Percentiles rank a stretch among this genome's conserved stretches.
These are phyloP conservation scores for Malacoraja senta DNA, from an alignment of 2,797 vertebrate species.

Conservation along the genomic window DNA sequence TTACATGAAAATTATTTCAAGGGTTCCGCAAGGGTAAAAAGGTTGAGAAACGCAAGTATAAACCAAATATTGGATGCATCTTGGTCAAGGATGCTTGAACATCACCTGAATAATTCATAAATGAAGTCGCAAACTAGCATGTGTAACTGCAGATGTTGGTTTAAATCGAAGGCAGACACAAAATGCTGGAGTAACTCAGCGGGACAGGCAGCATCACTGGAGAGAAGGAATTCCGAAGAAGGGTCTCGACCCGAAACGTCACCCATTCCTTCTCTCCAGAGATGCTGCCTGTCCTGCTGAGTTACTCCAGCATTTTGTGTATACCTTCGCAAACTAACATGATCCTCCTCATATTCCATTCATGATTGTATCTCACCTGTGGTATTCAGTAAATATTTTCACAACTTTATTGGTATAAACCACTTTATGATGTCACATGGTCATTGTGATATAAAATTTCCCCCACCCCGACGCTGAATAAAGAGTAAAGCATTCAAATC, in stretches of 20 bases:
- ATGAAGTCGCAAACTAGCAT: background rate
- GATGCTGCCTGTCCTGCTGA: no score
- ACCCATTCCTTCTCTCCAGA: no score
- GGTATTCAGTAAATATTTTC: background rate
- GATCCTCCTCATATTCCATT: background rate
- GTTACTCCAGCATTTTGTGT: no score
- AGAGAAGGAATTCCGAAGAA: no score
- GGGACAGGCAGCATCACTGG: no score
- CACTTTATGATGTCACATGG: conserved; percentile 15
- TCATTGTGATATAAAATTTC: conserved; percentile 8
- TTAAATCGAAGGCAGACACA: no score
- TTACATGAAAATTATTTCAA: no score
- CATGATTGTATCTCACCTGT: background rate
- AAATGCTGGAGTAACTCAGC: no score
- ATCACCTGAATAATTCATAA: background rate
- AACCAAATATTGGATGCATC: background rate
- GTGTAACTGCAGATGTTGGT: no score
- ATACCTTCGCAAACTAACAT: background rate
- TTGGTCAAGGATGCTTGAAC: background rate
- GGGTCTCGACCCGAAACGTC: no score
- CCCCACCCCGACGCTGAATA: background rate
- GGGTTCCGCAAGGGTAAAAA: no score
- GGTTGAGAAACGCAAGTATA: background rate
- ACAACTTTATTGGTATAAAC: background rate
- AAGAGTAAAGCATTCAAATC: background rate